Base-by-base conservation (phyloP, 2,888 invertebrate genomes). In the Koerneria pararmatus region DNA sequence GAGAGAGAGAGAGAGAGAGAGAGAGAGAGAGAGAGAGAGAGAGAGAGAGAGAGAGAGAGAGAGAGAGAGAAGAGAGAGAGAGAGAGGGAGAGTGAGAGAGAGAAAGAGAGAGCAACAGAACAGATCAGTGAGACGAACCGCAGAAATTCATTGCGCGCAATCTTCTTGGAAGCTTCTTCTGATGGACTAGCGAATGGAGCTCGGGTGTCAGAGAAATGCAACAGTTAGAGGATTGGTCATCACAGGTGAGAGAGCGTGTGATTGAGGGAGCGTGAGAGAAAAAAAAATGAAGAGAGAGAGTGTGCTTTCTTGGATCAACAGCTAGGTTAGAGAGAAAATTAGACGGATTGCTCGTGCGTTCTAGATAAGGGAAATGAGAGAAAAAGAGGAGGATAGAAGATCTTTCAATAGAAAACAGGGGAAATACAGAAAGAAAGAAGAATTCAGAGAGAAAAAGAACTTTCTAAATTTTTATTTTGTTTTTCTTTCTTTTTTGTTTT, bases 1-100 rank as follows among this genome's bases (percentile, higher is more conserved):
- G 59, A 56, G 71, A 49, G 68, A 60, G 65, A 63, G 56, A 66
- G 67, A 51, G n/a, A 11, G 51, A 51, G 5, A 5, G 8, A 51
- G 51, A 27, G n/a, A 54, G 11, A 24, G 11, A 32, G 3, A 6
- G 4, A 54, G 8, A 32, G 54, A 5, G 27, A 32, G 57, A 24
- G 32, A 11, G 57, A 32, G 27, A 3, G 24, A 32, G 32, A 57
- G 22, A n/a, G 34, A n/a, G 32, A 57, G 57, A 3, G n/a, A n/a
- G n/a, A n/a, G n/a, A n/a, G n/a, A n/a, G n/a, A n/a, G 34, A 8
- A n/a, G 29, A 41, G 3, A 27, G 27, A 46, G 31, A 41, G 61
- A 61, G 48, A 61, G 41, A 46, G 46, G 29, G 48, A 61, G 61
- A 61, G 48, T 48, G 46, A 41, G 46, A 60, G 24, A 60, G 46